Conservation (phyloP, 2,888 invertebrate genomes). For the Strigamia crassipes region DNA sequence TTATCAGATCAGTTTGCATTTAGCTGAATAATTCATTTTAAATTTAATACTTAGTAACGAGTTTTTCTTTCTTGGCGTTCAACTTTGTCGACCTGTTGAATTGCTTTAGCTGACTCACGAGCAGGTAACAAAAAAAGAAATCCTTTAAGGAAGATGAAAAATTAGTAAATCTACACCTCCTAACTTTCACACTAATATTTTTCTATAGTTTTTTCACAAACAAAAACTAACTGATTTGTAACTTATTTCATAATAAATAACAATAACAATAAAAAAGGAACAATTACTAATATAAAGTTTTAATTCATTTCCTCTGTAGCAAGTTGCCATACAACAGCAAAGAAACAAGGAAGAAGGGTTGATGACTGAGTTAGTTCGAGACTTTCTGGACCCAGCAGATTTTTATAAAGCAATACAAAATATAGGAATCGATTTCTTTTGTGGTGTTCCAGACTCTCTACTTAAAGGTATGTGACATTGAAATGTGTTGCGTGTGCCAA, state of each 20-base stretch:
- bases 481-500: not conserved
- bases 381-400: constrained; percentile 59
- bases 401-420: constrained; percentile 58
- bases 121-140: not conserved
- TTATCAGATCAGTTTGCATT: no score
- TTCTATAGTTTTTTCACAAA: not conserved
- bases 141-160: no score
- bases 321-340: constrained; percentile 55
- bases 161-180: no score
- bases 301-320: constrained; percentile 51
- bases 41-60: not conserved
- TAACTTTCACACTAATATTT: not conserved
- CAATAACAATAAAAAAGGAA: not conserved
- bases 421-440: constrained; percentile 60
- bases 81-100: constrained; percentile 4
- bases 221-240: no score
- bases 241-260: not conserved
- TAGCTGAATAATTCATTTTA: not conserved
- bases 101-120: not conserved
- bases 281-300: not conserved
- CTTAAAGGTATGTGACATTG: constrained; percentile 57
- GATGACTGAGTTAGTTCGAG: constrained; percentile 59
- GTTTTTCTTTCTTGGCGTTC: constrained; percentile 3
- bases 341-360: constrained; percentile 58
- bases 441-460: constrained; percentile 61